Evolutionary conservation across 2,797 vertebrate species (phyloP).

Genomic region (Glyptemys insculpta): DNA sequence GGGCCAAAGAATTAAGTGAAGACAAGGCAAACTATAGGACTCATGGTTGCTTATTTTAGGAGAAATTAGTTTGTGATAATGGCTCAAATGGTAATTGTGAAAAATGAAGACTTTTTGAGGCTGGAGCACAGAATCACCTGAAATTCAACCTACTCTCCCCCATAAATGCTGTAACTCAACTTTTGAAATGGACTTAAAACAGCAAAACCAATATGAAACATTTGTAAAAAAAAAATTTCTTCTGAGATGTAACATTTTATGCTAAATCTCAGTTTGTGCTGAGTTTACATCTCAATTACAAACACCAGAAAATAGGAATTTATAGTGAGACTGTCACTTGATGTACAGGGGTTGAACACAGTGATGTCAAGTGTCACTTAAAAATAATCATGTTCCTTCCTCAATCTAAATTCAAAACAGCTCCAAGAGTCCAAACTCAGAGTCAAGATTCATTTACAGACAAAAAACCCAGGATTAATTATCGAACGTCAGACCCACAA

Average conservation of each 20-base stretch:
- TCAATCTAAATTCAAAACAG: not conserved
- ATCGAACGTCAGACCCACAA: not conserved
- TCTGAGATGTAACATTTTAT: not conserved
- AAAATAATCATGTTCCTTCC: not conserved
- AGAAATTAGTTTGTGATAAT: not conserved
- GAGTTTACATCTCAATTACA: not conserved
- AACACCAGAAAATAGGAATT: not conserved
- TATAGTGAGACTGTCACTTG: not conserved
- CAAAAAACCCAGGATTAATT: not conserved
- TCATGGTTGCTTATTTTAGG: not conserved
- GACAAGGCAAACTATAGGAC: not conserved
- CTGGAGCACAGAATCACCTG: not conserved
- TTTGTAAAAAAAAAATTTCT: not conserved
- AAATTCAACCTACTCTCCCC: not conserved
- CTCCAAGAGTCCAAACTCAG: not conserved
- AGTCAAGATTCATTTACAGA: not conserved
- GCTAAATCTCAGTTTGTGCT: not conserved
- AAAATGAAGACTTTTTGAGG: not conserved
- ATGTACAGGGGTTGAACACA: not conserved
- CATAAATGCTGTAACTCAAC: not conserved
- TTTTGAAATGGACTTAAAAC: not conserved
- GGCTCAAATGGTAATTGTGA: not conserved
- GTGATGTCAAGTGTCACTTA: not conserved
- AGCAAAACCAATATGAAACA: not conserved
- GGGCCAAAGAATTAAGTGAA: not conserved